These are phyloP conservation scores for Polyergus mexicanus DNA, from an alignment of 1,140 invertebrate species.

Conservation along the genomic window DNA sequence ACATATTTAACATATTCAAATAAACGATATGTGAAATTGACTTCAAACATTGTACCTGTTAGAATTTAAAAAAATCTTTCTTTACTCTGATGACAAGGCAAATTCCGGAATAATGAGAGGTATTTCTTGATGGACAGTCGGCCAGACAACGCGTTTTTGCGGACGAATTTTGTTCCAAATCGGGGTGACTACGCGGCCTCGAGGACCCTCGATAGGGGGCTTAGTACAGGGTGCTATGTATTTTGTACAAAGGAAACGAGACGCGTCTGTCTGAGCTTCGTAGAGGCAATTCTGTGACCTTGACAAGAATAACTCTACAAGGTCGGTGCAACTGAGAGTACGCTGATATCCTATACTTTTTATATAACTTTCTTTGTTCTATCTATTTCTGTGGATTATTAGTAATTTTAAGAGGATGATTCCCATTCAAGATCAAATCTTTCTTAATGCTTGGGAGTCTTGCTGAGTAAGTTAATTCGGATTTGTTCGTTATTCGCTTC, in stretches of 20 bases:
- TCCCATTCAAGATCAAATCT: not conserved
- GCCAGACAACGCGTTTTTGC: conserved; percentile 35
- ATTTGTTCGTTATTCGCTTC: not conserved
- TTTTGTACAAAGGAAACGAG: conserved; percentile 35
- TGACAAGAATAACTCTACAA: conserved; percentile 71
- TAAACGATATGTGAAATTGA: not conserved
- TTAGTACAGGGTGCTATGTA: conserved; percentile 9
- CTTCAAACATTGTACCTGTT: not conserved
- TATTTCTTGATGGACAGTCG: conserved; percentile 26
- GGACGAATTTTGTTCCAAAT: conserved; percentile 37
- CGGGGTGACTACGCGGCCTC: not conserved
- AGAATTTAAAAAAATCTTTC: not conserved
- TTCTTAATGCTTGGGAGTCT: not conserved
- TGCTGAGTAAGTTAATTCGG: not conserved
- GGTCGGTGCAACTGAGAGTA: conserved; percentile 54
- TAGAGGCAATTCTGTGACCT: conserved; percentile 55
- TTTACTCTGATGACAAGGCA: conserved; percentile 2
- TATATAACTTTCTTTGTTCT: conserved; percentile 71
- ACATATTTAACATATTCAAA: no score
- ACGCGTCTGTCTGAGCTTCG: conserved; percentile 23
- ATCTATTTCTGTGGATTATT: conserved; percentile 71
- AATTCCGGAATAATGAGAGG: conserved; percentile 12
- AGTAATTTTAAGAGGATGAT: conserved; percentile 44
- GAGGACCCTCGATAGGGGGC: not conserved
- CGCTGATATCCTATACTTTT: conserved; percentile 71